These are phyloP conservation scores for Enchytraeus crypticus DNA, from an alignment of 2,888 invertebrate species.

Conservation along the genomic window DNA sequence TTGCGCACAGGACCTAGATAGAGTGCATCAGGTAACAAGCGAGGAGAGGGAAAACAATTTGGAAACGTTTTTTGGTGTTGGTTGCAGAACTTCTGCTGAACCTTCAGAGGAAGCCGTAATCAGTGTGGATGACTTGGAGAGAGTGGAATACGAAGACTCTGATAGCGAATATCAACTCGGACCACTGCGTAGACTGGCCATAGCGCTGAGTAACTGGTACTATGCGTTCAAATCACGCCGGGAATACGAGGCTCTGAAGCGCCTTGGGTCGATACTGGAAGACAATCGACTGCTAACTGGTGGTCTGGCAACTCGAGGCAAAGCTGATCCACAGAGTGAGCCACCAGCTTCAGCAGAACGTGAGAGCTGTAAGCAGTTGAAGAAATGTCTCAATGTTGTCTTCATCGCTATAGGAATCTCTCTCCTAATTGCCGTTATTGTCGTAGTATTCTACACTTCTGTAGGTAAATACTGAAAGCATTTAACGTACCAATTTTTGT, in stretches of 20 bases:
- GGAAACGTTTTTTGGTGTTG: too few species aligned
- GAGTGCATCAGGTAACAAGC: too few species aligned
- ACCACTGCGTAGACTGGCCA: too few species aligned
- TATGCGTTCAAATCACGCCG: neutral
- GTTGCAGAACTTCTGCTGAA: too few species aligned
- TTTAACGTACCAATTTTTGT: too few species aligned
- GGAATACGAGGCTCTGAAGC: slow-evolving; percentile 2
- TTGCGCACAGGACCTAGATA: too few species aligned
- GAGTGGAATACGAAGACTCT: too few species aligned
- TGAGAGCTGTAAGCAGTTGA: neutral
- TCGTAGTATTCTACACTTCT: neutral
- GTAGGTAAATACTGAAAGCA: too few species aligned
- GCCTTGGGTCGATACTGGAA: neutral
- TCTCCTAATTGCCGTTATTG: neutral
- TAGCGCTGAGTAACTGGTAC: neutral
- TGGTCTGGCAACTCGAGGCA: neutral
- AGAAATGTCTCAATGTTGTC: neutral
- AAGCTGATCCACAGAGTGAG: neutral
- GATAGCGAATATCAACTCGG: too few species aligned
- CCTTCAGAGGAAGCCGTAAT: too few species aligned
- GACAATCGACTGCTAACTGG: neutral
- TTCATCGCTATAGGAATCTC: neutral
- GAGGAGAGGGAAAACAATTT: too few species aligned
- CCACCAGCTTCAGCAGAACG: neutral
- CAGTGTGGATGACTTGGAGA: too few species aligned